These are phyloP conservation scores for Cryptocheilus praepositus DNA, from an alignment of 2,888 invertebrate genomes.

Conservation along the genomic window DNA sequence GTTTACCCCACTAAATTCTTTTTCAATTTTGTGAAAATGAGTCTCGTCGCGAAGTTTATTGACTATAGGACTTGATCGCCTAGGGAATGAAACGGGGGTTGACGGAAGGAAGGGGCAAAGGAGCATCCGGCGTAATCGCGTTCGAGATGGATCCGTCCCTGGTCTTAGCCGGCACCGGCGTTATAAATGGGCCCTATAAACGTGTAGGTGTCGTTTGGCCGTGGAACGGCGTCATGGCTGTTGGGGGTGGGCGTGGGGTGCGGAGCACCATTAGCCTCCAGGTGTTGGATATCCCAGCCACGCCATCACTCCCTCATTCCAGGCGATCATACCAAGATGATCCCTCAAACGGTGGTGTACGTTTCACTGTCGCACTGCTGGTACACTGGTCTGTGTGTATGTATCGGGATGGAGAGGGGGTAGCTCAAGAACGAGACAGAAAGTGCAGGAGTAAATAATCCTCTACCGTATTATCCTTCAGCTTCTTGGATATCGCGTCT, in stretches of 20 bases:
- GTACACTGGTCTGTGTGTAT: neutral
- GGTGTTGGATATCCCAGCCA: slow-evolving; percentile 68
- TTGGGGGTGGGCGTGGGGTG: slow-evolving; percentile 12
- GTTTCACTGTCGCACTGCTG: slow-evolving; percentile 38
- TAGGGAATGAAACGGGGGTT: no score
- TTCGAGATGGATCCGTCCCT: slow-evolving; percentile 31
- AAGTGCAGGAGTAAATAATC: slow-evolving; percentile 48
- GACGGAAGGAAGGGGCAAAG: neutral
- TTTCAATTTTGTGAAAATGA: no score
- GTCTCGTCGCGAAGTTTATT: slow-evolving; percentile 4
- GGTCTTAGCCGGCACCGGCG: slow-evolving; percentile 35
- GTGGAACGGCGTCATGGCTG: slow-evolving; percentile 37
- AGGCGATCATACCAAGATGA: slow-evolving; percentile 62
- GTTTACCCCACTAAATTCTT: no score
- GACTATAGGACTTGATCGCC: slow-evolving; percentile 16
- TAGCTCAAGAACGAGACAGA: slow-evolving; percentile 6
- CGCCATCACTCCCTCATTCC: slow-evolving; percentile 49
- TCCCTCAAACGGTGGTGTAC: slow-evolving; percentile 51
- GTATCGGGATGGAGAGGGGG: slow-evolving; percentile 2
- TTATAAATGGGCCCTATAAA: slow-evolving; percentile 61
- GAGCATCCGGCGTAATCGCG: slow-evolving; percentile 20
- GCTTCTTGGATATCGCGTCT: slow-evolving; percentile 45
- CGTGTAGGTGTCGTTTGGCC: slow-evolving; percentile 57
- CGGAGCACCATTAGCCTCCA: slow-evolving; percentile 66
- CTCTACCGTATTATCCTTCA: slow-evolving; percentile 43